Evolutionary conservation across 2,888 invertebrate genomes (phyloP).

Genomic region (Lasius platythorax): DNA sequence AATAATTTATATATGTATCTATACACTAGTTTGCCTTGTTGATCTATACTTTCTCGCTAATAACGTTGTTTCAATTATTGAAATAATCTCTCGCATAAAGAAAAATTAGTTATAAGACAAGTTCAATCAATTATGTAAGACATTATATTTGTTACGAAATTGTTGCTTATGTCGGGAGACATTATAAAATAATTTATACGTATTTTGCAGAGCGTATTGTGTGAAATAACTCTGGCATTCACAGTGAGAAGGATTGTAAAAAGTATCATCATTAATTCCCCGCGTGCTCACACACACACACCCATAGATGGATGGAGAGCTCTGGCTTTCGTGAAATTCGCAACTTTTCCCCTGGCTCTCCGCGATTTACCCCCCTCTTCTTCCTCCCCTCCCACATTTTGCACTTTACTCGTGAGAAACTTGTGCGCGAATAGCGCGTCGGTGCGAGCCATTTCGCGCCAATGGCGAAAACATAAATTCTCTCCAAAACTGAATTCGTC

Average conservation of each 20-base stretch:
- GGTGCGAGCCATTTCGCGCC: constrained; percentile 68
- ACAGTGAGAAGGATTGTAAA: background rate
- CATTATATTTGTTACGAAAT: background rate
- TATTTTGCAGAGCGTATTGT: background rate
- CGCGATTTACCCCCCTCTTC: constrained; percentile 27
- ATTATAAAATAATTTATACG: background rate
- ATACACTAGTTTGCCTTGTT: background rate
- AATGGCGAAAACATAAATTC: constrained; percentile 77
- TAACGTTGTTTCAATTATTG: background rate
- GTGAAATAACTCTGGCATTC: background rate
- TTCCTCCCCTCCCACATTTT: constrained; percentile 53
- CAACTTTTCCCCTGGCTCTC: constrained; percentile 19
- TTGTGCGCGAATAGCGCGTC: constrained; percentile 65
- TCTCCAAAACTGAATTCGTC: constrained; percentile 74
- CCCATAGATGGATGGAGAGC: background rate
- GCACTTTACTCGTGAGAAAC: constrained; percentile 64
- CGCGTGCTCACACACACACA: background rate
- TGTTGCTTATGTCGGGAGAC: background rate
- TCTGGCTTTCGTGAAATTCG: constrained; percentile 22
- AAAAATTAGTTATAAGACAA: background rate
- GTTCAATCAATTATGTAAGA: background rate
- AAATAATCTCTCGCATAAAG: background rate
- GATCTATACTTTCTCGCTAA: background rate
- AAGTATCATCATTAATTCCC: constrained; percentile 31
- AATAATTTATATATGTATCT: background rate